Conservation (phyloP, 1,140 invertebrate species). For the Formica exsecta region DNA sequence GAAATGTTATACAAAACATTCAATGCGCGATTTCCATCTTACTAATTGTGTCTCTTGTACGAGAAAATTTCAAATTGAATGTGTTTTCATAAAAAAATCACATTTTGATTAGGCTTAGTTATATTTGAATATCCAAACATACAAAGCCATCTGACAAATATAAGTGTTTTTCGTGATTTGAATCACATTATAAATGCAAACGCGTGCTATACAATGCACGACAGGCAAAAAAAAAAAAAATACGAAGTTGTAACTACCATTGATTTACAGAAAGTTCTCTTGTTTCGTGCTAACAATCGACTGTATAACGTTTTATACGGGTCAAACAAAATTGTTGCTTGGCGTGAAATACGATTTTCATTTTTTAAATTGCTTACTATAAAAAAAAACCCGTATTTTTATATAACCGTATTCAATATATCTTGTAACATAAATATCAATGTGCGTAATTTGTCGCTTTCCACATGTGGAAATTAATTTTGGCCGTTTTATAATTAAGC, state of each 20-base stretch:
- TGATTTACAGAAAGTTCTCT: slow-evolving; percentile 34
- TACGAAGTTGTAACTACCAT: slow-evolving; percentile 30
- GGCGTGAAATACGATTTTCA: slow-evolving; percentile 4
- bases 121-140: background rate
- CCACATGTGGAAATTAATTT: slow-evolving; percentile 25
- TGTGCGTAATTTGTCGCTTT: background rate
- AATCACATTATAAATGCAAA: background rate
- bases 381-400: background rate
- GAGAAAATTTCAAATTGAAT: background rate
- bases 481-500: slow-evolving; percentile 38
- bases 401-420: background rate
- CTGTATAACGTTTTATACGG: slow-evolving; percentile 6
- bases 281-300: slow-evolving; percentile 33
- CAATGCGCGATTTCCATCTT: background rate
- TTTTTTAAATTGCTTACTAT: background rate
- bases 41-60: background rate
- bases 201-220: background rate
- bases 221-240: slow-evolving; percentile 21
- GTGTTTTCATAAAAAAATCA: background rate
- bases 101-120: background rate
- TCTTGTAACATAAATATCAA: slow-evolving; percentile 6
- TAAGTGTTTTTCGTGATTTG: background rate
- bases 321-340: slow-evolving; percentile 1
- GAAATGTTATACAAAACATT: slow-evolving; percentile 30
- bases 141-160: too few species aligned